Percentiles rank a stretch among this genome's conserved stretches.
Conservation (phyloP, 2,113 vertebrate species). For the Lanius collurio region DNA sequence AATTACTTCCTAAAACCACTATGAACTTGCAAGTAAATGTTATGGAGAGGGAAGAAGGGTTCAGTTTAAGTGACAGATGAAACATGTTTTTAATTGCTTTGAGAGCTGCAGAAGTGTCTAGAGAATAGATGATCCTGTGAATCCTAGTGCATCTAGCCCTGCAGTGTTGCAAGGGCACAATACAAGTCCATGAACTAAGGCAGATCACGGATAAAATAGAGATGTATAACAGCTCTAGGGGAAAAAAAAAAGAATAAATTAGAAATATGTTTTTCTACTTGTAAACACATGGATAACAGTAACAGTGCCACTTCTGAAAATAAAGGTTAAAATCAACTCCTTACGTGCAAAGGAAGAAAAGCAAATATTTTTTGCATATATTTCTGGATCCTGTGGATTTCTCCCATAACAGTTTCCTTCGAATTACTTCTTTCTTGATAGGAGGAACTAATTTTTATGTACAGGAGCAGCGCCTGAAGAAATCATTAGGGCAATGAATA, state of each 20-base stretch:
- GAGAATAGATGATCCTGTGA: background rate
- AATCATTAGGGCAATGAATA: slow-evolving; percentile 69
- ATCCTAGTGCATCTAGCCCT: background rate
- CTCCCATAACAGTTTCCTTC: background rate
- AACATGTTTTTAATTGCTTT: background rate
- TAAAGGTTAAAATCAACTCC: background rate
- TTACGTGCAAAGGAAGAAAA: background rate
- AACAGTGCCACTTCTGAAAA: background rate
- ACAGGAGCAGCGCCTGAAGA: slow-evolving; percentile 55
- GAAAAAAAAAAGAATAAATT: background rate
- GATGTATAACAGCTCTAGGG: background rate
- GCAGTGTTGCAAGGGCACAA: background rate
- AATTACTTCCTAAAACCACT: background rate
- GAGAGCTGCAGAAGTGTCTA: background rate
- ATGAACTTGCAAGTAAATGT: background rate
- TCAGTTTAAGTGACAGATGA: background rate
- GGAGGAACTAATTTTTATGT: slow-evolving; percentile 62
- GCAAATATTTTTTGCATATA: background rate
- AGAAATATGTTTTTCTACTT: background rate
- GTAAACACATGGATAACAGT: background rate
- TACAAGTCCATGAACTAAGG: background rate
- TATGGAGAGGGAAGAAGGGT: fast-evolving
- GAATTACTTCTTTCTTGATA: slow-evolving; percentile 29
- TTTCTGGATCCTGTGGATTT: slow-evolving; percentile 10
- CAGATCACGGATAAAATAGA: background rate